Base-by-base conservation (phyloP, 37 sponge, comb jelly and placozoan species). In the Bolinopsis microptera region DNA sequence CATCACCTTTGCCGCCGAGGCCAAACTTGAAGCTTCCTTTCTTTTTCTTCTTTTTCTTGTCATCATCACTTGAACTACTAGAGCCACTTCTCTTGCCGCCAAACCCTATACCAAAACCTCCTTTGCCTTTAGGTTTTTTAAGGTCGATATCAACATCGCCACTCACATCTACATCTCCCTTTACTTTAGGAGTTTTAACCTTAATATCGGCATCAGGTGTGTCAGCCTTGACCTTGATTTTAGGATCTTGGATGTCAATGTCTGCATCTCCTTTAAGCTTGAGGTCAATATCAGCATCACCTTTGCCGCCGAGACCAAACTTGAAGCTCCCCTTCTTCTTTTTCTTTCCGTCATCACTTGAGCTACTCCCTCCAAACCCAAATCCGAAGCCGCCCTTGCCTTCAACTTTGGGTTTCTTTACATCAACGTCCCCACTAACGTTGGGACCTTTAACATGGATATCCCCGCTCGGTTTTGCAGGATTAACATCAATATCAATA, bases 331-430 rank as follows among this genome's bases (percentile, higher is more conserved):
- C 83, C 38, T 33, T 80, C 83, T 80, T 80, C 36, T 80, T 80
- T 38, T 80, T 80, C 38, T 80, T 80, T 18, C 74, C 74, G 38
- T 80, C 83, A 23, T 80, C 83, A 35, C 38, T 35, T 2, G 83
- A 80, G 38, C 28, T 27, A 13, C 38, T 13, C 0, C 83, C 83
- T 35, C 83, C 83, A 22, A 72, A 72, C n/a, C 75, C 75, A 33
- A 80, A 80, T 35, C 83, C 83, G 83, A 80, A n/a, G n/a, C n/a
- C n/a, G n/a, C n/a, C n/a, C 37, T 80, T 80, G 13, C 80, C 80
- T 32, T 77, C 33, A 1, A 36, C n/a, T n/a, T n/a, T n/a, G n/a
- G n/a, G n/a, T n/a, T n/a, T n/a, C 24, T 16, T n/a, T 27, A 74
- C 76, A 74, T 74, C 76, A 16, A 74, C 26, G 28, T n/a, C 28